phyloP scores from a whole-genome alignment of 2,888 invertebrate species.

The Platycheirus rosarum region DNA sequence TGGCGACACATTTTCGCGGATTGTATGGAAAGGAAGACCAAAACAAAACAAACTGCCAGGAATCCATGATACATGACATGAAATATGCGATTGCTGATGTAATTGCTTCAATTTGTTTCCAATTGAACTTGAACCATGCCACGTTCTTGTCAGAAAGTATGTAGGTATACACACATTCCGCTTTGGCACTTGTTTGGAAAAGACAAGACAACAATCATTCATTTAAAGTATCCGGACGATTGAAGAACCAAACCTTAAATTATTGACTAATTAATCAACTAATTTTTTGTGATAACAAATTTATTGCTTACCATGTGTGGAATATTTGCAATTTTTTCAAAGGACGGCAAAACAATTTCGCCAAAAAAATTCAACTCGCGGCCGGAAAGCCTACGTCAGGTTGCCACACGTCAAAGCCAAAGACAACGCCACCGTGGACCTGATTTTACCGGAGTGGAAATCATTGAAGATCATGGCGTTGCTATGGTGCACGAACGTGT shows the following conservation, averaged over 20 bases:
- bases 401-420: constrained; percentile 80
- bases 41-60: too few species aligned
- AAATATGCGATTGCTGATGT: constrained; percentile 14
- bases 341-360: constrained; percentile 77
- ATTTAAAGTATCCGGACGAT: background rate
- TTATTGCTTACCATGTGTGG: constrained; percentile 80
- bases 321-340: constrained; percentile 81
- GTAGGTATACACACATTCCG: too few species aligned
- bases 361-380: constrained; percentile 76
- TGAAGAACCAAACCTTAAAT: background rate
- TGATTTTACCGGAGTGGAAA: constrained; percentile 80
- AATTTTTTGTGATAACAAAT: background rate
- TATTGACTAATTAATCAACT: background rate
- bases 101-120: constrained; percentile 10
- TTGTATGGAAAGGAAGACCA: too few species aligned
- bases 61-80: too few species aligned
- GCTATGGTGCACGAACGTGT: constrained; percentile 81
- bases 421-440: constrained; percentile 82
- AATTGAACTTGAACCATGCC: background rate
- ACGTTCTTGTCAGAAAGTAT: too few species aligned
- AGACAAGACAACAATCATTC: background rate
- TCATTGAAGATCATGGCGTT: constrained; percentile 79
- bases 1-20: too few species aligned
- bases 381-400: constrained; percentile 78
- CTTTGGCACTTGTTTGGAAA: too few species aligned